Percentiles rank a stretch among this genome's conserved stretches.
These are phyloP conservation scores for Lagopus leucura DNA, from an alignment of 2,113 vertebrate genomes.

Conservation along the genomic window DNA sequence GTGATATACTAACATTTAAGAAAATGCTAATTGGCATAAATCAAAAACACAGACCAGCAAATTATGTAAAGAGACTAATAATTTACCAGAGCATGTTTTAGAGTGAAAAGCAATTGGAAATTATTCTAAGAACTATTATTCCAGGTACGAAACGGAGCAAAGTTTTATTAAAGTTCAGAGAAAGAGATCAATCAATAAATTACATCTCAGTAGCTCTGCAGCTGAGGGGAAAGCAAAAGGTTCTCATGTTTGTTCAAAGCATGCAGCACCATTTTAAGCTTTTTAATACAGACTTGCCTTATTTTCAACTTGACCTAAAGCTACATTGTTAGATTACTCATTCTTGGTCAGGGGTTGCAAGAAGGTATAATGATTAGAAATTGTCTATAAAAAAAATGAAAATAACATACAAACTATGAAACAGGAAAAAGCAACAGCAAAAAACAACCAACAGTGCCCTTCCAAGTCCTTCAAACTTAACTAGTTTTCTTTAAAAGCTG, in stretches of 20 bases:
- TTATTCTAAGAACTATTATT: slow-evolving; percentile 62
- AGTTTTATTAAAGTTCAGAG: slow-evolving; percentile 62
- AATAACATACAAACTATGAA: neutral
- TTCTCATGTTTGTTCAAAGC: neutral
- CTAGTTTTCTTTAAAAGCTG: neutral
- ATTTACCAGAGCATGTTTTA: slow-evolving; percentile 56
- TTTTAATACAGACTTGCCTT: neutral
- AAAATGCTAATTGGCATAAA: slow-evolving; percentile 53
- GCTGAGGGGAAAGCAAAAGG: neutral
- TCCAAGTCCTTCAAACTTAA: neutral
- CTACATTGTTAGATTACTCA: neutral
- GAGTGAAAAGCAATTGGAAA: slow-evolving; percentile 58
- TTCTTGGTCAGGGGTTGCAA: neutral
- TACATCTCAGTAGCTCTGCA: neutral
- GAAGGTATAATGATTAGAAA: neutral
- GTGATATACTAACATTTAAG: slow-evolving; percentile 60
- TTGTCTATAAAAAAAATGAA: neutral
- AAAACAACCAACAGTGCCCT: neutral
- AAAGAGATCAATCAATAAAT: slow-evolving; percentile 62
- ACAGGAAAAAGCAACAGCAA: neutral
- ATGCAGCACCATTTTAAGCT: neutral
- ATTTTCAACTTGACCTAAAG: neutral
- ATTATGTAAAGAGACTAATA: slow-evolving; percentile 57
- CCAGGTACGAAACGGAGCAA: neutral
- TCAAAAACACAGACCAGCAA: slow-evolving; percentile 54